Base-by-base conservation (phyloP, 1,140 invertebrate genomes). In the Drosophila repletoides region DNA sequence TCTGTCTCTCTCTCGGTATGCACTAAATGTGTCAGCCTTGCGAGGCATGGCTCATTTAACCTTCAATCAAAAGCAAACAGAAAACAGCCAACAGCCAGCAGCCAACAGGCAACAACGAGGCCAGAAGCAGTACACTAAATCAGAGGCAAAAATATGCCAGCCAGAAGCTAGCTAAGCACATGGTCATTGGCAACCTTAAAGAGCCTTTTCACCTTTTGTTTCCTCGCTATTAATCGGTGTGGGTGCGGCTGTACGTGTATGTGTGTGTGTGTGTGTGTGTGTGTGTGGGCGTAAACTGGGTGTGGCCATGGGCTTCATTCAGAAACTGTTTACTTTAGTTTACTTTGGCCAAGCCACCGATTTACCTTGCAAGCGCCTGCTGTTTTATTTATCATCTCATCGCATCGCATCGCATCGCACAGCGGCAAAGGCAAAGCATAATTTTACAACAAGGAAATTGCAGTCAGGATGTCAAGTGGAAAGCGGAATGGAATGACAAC, bases 381-480 rank as follows among this genome's bases (percentile, higher is more conserved):
- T 56, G 48, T 67, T 77, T 77, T 74, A 58, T 79, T 83, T 61
- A 71, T 73, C 41, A 60, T 55, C 49, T 31, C 48, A 43, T 63
- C 46, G 55, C 14, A 34, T 22, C 45, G 53, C 12, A 58, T 33
- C 14, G 9, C 2, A 31, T 3, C 10, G 1, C 33, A 15, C 5
- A 7, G 17, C 3, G n/a, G n/a, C 17, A 5, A 5, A 22, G 64
- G 48, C 34, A 73, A 69, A 83, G 65, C 74, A 83, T 83, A 84
- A 86, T 83, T 83, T 70, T 41, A 64, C 70, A 83, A 86, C 66
- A 83, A 65, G 79, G 75, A 83, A 83, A 83, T 83, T 83, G 79
- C 79, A 75, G 71, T 38, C 63, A 70, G 70, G 70, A 79, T 86
- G 80, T 83, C 80, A 84, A 83, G 80, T 79, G 77, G 72, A 81